Evolutionary conservation across 1,140 invertebrate species (phyloP).

Genomic region (Periplaneta americana): DNA sequence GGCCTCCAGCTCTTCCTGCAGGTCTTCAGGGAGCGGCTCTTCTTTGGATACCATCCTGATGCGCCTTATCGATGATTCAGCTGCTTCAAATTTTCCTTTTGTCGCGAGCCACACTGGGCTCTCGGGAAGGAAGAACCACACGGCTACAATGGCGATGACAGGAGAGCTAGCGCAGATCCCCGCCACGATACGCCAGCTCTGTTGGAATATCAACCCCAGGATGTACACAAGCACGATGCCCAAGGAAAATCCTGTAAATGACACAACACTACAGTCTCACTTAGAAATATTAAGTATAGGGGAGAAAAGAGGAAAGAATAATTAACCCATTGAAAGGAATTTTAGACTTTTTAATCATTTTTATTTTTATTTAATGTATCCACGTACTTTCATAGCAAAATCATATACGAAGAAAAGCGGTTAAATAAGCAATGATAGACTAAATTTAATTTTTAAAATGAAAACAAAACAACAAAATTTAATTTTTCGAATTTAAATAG

Average conservation of each 20-base stretch:
- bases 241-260: background rate
- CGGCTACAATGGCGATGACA: background rate
- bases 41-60: background rate
- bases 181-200: background rate
- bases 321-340: no score
- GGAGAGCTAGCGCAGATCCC: background rate
- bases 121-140: background rate
- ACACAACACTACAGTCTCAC: no score
- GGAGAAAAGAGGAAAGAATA: no score
- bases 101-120: slow-evolving; percentile 8
- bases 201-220: background rate
- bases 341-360: no score
- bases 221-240: background rate
- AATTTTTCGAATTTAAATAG: no score
- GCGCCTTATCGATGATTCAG: background rate
- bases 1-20: background rate
- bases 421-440: no score
- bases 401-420: no score
- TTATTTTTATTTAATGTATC: no score
- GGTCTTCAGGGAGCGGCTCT: background rate
- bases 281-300: no score
- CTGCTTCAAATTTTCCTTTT: background rate
- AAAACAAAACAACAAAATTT: no score
- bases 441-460: no score
- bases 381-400: no score